Evolutionary conservation across 1,140 invertebrate genomes (phyloP), one percentile per base, ranked within the genome.

Genomic region (Camponotus vicinus): DNA sequence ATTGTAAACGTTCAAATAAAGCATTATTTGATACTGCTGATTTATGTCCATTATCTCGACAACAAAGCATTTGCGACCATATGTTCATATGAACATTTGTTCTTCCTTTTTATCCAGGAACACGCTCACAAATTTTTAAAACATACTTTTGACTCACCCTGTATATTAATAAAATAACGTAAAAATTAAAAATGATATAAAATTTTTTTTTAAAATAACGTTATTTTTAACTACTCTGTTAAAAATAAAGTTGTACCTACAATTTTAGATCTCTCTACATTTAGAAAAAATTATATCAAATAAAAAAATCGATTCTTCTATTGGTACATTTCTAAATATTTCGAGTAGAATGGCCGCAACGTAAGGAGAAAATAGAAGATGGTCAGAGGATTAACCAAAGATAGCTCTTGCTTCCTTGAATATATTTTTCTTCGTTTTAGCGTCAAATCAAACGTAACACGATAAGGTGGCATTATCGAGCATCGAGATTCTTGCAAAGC

Each of bases 371-470:
- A 67, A 78, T n/a, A n/a, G 32, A 59, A 80, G 45, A 76, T 49
- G 34, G 52, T 9, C 70, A 70, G 57, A 70, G 32, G 73, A 88
- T 57, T 71, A 66, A n/a, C 11, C 55, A 55, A 59, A 55, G 21
- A 52, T 32, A 75, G 34, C 52, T 57, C 18, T n/a, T 27, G 34
- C 63, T 11, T 61, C 80, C 49, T 88, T 89, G 84, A 89, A 91
- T 86, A 80, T 88, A 93, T 93, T 93, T 92, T 92, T 83, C 91
- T 93, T 92, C 88, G 87, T 91, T 93, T 92, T 92, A 89, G 90
- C 90, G 85, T 93, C 90, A 90, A 93, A 92, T 93, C 92, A 73
- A 52, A 52, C 90, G 93, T 93, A 93, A 93, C 89, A 87, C 67
- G 91, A 93, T 93, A 91, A 89, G 70, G 59, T 66, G 82, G 9